Conservation (phyloP, 2,797 vertebrate species). For the Eutrigla gurnardus region DNA sequence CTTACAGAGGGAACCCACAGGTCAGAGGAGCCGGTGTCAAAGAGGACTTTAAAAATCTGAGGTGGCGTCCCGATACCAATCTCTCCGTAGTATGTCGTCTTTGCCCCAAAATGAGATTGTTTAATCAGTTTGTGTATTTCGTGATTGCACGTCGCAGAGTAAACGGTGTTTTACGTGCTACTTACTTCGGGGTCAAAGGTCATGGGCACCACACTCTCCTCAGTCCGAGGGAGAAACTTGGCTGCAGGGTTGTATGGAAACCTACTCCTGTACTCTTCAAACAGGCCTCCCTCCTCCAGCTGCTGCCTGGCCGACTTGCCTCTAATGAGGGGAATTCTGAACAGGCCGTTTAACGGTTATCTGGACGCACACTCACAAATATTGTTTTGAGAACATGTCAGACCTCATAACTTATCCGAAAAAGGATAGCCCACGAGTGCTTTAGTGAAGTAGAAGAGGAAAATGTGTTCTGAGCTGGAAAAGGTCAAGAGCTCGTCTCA, state of each 20-base stretch:
- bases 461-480: slow-evolving; percentile 1
- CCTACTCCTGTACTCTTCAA: slow-evolving; percentile 36
- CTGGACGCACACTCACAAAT: slow-evolving; percentile 8
- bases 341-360: neutral
- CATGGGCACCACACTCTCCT: slow-evolving; percentile 38
- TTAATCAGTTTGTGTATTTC: neutral
- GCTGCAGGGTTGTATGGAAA: slow-evolving; percentile 37
- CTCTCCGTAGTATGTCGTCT: slow-evolving; percentile 56
- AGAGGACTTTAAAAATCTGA: slow-evolving; percentile 59
- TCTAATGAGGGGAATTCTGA: slow-evolving; percentile 57
- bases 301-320: slow-evolving; percentile 45
- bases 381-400: neutral
- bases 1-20: slow-evolving; percentile 55
- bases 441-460: neutral
- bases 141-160: neutral
- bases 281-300: slow-evolving; percentile 53
- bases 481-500: slow-evolving; percentile 1
- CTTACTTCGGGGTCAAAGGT: slow-evolving; percentile 57
- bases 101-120: neutral
- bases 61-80: slow-evolving; percentile 58
- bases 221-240: slow-evolving; percentile 22
- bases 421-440: slow-evolving; percentile 27
- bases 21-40: slow-evolving; percentile 64
- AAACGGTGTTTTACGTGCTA: neutral
- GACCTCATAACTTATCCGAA: slow-evolving; percentile 37